phyloP scores from a whole-genome alignment of 2,113 vertebrate species.

The Orthochromis indermauri region DNA sequence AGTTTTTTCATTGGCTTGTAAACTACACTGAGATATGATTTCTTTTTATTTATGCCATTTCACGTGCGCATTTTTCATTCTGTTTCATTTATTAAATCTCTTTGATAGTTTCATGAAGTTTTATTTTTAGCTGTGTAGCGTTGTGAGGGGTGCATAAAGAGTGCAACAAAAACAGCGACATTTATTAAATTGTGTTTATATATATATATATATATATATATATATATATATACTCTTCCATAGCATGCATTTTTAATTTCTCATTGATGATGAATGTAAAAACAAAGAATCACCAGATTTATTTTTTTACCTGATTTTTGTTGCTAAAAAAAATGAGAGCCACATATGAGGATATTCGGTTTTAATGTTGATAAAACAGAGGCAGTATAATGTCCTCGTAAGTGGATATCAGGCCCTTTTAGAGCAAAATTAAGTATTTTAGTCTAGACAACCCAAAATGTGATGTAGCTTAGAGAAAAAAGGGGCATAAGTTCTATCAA shows the following conservation, averaged over 20 bases:
- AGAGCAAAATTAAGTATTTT: background rate
- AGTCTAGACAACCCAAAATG: background rate
- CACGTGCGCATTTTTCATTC: background rate
- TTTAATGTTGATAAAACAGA: background rate
- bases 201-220: background rate
- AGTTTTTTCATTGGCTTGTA: background rate
- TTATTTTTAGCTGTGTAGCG: accelerated
- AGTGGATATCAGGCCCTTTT: background rate
- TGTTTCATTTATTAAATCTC: background rate
- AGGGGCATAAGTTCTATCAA: background rate
- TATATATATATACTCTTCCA: background rate
- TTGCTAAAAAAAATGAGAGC: accelerated
- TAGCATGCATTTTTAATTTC: background rate
- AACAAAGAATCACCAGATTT: background rate
- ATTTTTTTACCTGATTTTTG: background rate
- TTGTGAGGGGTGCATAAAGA: background rate
- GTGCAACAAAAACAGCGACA: background rate
- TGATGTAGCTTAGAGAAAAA: background rate
- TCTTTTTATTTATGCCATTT: background rate
- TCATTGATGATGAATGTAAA: background rate
- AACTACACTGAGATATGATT: background rate
- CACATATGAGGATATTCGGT: background rate
- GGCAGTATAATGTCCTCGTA: background rate
- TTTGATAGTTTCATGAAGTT: background rate
- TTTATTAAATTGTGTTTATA: background rate